Conservation (phyloP, 1,140 invertebrate species). For the Drosophila baimaii region DNA sequence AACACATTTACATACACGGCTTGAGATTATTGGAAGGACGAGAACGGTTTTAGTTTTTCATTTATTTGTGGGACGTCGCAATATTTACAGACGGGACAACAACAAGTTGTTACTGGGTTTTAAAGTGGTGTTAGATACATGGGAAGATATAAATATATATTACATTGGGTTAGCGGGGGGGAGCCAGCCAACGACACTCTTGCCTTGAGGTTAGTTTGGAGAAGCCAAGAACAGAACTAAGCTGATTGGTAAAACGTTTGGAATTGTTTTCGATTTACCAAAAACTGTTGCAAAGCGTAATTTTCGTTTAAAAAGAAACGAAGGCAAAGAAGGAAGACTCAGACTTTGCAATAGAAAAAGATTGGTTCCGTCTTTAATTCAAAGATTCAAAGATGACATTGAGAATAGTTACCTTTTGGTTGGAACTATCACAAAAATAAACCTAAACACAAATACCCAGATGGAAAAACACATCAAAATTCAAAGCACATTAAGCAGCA, state of each 20-base stretch:
- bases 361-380: slow-evolving; percentile 16
- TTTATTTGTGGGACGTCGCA: slow-evolving; percentile 41
- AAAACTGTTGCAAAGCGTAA: slow-evolving; percentile 28
- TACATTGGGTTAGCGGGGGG: slow-evolving; percentile 62
- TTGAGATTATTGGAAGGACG: slow-evolving; percentile 27
- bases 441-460: slow-evolving; percentile 31
- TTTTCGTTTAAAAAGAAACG: neutral
- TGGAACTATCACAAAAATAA: slow-evolving; percentile 22
- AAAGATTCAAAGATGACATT: slow-evolving; percentile 25
- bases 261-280: slow-evolving; percentile 46
- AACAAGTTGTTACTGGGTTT: slow-evolving; percentile 36
- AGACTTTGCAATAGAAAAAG: slow-evolving; percentile 25
- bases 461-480: slow-evolving; percentile 56
- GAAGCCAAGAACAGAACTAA: slow-evolving; percentile 42
- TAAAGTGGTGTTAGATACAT: slow-evolving; percentile 40
- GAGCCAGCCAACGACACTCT: slow-evolving; percentile 49
- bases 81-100: slow-evolving; percentile 72
- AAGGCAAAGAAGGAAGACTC: neutral
- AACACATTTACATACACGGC: slow-evolving; percentile 66
- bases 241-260: slow-evolving; percentile 34
- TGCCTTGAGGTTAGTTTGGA: slow-evolving; percentile 40
- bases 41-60: slow-evolving; percentile 42
- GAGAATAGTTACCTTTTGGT: slow-evolving; percentile 31
- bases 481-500: slow-evolving; percentile 70
- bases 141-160: slow-evolving; percentile 45